These are phyloP conservation scores for Mastomys coucha DNA, from an alignment of 2,113 vertebrate species.

Conservation along the genomic window DNA sequence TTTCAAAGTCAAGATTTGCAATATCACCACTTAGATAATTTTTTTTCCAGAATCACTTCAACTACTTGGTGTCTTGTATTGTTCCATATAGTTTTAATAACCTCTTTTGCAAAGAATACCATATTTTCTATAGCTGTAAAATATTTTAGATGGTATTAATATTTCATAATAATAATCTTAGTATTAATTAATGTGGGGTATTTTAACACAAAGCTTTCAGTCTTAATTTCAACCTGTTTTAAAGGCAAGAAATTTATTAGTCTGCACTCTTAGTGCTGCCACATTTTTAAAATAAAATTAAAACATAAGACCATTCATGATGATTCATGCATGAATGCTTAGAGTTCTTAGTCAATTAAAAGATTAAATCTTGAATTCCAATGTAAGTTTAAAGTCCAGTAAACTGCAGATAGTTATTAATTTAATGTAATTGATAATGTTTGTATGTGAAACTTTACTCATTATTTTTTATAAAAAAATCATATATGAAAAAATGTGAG, in stretches of 20 bases:
- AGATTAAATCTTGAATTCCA: neutral
- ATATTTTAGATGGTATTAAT: neutral
- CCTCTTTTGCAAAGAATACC: neutral
- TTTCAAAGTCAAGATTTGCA: neutral
- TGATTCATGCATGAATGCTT: slow-evolving; percentile 42
- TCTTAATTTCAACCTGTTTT: slow-evolving; percentile 22
- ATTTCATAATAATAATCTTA: neutral
- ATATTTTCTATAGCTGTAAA: neutral
- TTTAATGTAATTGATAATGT: neutral
- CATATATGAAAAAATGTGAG: neutral
- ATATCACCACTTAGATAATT: neutral
- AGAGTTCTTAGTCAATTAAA: neutral
- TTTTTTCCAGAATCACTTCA: neutral
- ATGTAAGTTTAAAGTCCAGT: neutral
- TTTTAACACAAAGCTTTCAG: neutral
- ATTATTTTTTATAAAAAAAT: neutral
- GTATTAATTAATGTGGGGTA: neutral
- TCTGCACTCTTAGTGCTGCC: neutral
- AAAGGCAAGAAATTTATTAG: neutral
- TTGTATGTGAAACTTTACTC: neutral
- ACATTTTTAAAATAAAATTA: slow-evolving; percentile 20
- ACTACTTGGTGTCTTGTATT: neutral
- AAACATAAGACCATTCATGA: neutral
- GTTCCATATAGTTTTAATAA: neutral
- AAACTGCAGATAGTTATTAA: slow-evolving; percentile 6